Conservation (phyloP, 2,888 invertebrate genomes). For the Caenorhabditis sinica region DNA sequence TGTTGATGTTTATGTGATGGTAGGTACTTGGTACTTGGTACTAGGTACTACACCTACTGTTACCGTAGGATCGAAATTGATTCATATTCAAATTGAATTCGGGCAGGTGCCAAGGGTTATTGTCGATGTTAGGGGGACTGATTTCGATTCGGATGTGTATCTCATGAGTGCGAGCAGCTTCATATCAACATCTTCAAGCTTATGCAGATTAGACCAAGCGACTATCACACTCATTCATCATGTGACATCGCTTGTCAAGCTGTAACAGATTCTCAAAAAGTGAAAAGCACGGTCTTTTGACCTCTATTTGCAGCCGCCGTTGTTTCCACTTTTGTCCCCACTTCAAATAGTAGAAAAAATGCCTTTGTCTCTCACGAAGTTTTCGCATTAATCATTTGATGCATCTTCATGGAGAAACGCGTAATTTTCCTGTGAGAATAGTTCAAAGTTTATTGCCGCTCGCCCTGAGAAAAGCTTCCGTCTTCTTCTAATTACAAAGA, state of each 20-base stretch:
- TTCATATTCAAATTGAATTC: background rate
- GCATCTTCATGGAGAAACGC: background rate
- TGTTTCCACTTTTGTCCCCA: background rate
- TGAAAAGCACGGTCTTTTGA: slow-evolving; percentile 29
- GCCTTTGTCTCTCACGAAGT: slow-evolving; percentile 14
- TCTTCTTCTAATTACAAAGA: slow-evolving; percentile 10
- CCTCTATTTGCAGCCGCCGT: slow-evolving; percentile 42
- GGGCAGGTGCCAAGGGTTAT: background rate
- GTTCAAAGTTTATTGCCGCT: slow-evolving; percentile 48
- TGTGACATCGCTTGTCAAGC: background rate
- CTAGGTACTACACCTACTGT: background rate
- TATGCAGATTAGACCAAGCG: background rate
- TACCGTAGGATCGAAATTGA: background rate
- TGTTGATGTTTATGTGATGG: slow-evolving; percentile 36
- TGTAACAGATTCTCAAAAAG: slow-evolving; percentile 38
- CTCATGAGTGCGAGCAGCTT: too few species aligned
- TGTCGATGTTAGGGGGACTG: background rate
- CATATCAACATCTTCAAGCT: too few species aligned
- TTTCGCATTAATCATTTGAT: background rate
- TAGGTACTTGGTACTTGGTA: slow-evolving; percentile 32
- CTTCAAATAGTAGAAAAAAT: background rate
- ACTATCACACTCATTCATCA: background rate
- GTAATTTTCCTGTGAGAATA: slow-evolving; percentile 21
- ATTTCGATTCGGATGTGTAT: too few species aligned
- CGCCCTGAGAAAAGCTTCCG: slow-evolving; percentile 16